Percentiles rank a stretch among this genome's conserved stretches.
These are phyloP conservation scores for Asteroscopus sphinx DNA, from an alignment of 2,888 invertebrate genomes.

Conservation along the genomic window DNA sequence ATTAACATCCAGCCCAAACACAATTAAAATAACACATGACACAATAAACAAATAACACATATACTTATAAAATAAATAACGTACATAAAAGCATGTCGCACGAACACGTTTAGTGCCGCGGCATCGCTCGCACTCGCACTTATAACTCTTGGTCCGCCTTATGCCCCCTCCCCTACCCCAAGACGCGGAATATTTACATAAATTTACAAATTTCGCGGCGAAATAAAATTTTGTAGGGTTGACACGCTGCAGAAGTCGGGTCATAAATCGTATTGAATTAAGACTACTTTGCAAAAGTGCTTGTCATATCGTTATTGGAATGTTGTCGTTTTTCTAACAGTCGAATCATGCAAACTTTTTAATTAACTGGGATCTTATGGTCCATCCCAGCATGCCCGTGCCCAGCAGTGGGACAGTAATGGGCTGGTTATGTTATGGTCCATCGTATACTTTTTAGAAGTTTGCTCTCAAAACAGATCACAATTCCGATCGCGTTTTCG, in stretches of 20 bases:
- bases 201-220: slow-evolving; percentile 88
- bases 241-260: slow-evolving; percentile 26
- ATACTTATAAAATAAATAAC: slow-evolving; percentile 63
- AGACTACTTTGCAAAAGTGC: neutral
- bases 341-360: too few species aligned
- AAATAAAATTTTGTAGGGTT: slow-evolving; percentile 87
- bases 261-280: neutral
- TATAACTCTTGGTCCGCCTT: slow-evolving; percentile 60
- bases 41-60: slow-evolving; percentile 23
- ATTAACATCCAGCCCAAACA: neutral
- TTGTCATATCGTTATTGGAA: too few species aligned
- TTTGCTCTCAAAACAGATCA: too few species aligned
- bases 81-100: slow-evolving; percentile 61
- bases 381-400: too few species aligned
- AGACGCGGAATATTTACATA: slow-evolving; percentile 89
- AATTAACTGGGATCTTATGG: too few species aligned
- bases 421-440: too few species aligned
- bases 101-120: slow-evolving; percentile 47
- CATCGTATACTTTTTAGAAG: too few species aligned
- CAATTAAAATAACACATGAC: neutral
- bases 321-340: too few species aligned
- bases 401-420: too few species aligned
- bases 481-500: too few species aligned
- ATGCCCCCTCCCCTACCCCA: slow-evolving; percentile 68
- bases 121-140: slow-evolving; percentile 53